These are phyloP conservation scores for Platalea minor DNA, from an alignment of 2,797 vertebrate genomes.

Conservation along the genomic window DNA sequence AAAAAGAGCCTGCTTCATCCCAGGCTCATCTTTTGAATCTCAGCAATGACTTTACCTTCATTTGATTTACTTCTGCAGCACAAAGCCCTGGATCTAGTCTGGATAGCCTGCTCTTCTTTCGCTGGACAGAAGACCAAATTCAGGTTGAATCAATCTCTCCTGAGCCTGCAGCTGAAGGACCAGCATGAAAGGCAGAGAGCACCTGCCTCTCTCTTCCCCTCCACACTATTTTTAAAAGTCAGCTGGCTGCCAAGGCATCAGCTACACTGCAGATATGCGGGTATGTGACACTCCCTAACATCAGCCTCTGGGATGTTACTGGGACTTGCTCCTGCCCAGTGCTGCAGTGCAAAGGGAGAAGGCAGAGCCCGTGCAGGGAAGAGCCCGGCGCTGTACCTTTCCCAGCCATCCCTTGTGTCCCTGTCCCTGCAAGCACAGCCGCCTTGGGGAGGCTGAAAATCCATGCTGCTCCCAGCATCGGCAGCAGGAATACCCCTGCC, in stretches of 20 bases:
- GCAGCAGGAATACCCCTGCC: background rate
- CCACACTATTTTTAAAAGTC: background rate
- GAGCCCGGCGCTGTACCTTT: fast-evolving
- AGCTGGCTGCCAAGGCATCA: background rate
- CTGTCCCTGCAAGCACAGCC: background rate
- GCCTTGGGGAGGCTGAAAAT: background rate
- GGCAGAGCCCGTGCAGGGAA: background rate
- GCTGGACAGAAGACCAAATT: background rate
- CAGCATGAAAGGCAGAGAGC: background rate
- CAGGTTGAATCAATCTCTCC: background rate
- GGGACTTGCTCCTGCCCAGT: background rate
- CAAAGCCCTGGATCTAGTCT: background rate
- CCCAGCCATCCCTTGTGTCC: background rate
- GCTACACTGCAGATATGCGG: background rate
- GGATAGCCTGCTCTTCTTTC: background rate
- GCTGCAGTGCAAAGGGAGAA: background rate
- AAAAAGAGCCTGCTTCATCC: background rate
- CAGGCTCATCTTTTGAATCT: background rate
- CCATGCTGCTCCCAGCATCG: background rate
- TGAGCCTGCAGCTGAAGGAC: background rate
- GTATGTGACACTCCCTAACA: background rate
- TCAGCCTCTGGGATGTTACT: background rate
- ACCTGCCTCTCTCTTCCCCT: background rate
- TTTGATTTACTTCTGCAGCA: background rate
- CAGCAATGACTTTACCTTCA: background rate